These are phyloP conservation scores for Falcunculus frontatus DNA, from an alignment of 2,113 vertebrate genomes.

Conservation along the genomic window DNA sequence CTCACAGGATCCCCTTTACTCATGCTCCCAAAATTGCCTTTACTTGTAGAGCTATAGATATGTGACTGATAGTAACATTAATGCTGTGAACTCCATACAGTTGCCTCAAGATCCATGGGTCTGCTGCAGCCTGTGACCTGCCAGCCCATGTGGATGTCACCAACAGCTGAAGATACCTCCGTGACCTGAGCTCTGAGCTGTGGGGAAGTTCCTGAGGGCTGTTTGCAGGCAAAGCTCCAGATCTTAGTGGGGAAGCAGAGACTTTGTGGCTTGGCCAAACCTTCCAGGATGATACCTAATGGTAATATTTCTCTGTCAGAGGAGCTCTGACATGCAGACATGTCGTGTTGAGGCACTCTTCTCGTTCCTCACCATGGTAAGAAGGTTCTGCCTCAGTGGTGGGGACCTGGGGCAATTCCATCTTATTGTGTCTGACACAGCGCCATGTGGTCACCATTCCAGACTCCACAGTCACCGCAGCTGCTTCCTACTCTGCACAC, in stretches of 20 bases:
- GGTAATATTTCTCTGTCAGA: background rate
- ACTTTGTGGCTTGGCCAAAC: background rate
- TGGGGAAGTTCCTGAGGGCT: background rate
- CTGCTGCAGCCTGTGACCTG: background rate
- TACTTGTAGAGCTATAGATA: background rate
- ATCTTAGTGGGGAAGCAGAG: background rate
- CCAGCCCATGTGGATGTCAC: background rate
- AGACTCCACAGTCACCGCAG: background rate
- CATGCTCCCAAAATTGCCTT: accelerated
- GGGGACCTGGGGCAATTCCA: background rate
- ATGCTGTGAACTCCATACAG: background rate
- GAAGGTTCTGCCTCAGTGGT: background rate
- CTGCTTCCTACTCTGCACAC: background rate
- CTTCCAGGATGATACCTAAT: background rate
- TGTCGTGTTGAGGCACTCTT: background rate
- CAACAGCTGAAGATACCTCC: background rate
- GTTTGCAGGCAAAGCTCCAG: background rate
- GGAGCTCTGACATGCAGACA: background rate
- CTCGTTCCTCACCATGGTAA: background rate
- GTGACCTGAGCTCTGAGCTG: background rate
- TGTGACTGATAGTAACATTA: background rate
- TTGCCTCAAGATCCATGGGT: background rate
- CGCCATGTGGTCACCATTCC: background rate
- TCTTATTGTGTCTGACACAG: background rate
- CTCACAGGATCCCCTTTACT: background rate